Percentiles rank a stretch among this genome's conserved stretches.
Evolutionary conservation across 2,888 invertebrate genomes (phyloP).

Genomic region (Opisthograptis luteolata): DNA sequence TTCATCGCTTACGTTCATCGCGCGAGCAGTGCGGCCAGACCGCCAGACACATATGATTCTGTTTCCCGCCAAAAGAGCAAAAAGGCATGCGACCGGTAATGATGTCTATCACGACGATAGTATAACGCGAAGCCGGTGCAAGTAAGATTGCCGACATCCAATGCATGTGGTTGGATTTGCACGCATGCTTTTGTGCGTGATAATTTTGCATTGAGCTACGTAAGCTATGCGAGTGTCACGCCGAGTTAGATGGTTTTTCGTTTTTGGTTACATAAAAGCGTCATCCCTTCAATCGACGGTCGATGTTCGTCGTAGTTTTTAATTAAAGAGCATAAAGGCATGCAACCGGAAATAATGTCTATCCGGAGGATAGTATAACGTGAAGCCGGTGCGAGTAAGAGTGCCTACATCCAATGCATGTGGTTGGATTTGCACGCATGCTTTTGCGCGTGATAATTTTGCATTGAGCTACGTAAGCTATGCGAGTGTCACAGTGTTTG

Average conservation of each 20-base stretch:
- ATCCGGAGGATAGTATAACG: conserved; percentile 35
- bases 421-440: not conserved
- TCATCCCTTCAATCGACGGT: too few relatives aligned
- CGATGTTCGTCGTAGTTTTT: too few relatives aligned
- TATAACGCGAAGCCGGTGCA: not conserved
- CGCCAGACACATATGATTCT: conserved; percentile 7
- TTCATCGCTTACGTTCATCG: conserved; percentile 9
- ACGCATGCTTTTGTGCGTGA: not conserved
- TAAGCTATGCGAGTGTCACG: too few relatives aligned
- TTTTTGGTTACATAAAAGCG: too few relatives aligned
- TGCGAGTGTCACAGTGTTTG: too few relatives aligned
- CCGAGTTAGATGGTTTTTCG: too few relatives aligned
- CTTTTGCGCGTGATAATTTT: not conserved
- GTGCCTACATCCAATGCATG: not conserved
- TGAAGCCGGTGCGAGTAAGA: not conserved
- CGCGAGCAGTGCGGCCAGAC: not conserved
- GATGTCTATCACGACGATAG: conserved; percentile 46
- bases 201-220: too few relatives aligned
- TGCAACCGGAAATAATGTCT: conserved; percentile 58
- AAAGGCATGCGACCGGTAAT: conserved; percentile 61
- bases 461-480: too few relatives aligned
- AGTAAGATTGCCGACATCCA: not conserved
- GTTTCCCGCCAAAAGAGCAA: conserved; percentile 55
- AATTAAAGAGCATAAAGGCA: conserved; percentile 62
- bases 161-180: not conserved